Base-by-base conservation (phyloP, 2,888 invertebrate species). In the Mythimna vitellina region DNA sequence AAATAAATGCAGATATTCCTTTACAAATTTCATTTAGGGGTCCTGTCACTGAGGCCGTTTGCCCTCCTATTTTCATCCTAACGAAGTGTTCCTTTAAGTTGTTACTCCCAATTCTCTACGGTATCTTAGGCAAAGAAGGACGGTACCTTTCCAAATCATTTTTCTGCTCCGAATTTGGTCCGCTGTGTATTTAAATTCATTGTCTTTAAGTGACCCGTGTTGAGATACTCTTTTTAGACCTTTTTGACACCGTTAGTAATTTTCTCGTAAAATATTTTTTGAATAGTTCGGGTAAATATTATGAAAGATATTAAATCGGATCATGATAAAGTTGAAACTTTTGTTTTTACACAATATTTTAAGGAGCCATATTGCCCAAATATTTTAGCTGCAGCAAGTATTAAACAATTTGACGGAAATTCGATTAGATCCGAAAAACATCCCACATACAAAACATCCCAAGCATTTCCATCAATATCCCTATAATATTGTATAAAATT, bases 401-500 rank as follows among this genome's bases (percentile, higher is more conserved):
- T 9, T 22, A 75, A 80, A 75, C 25, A 80, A 51, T 61, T 60
- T 60, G 1, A 46, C 35, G 38, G 49, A 61, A 73, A 83, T 62
- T 51, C 22, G 51, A 61, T 80, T 60, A 61, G 0, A 64, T 14
- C 56, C 58, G 61, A 75, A 78, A 69, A 80, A 69, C 54, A 75
- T 51, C 60, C 17, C 54, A 66, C 53, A 76, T 77, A 84, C 83
- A 85, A 87, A 87, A 86, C 83, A 83, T 78, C 78, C 80, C 80
- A 86, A 85, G 80, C 87, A 87, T 89, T 88, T 85, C 80, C 83
- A 84, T 87, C 84, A 87, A 91, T 88, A 87, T 87, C 79, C 76
- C 83, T 85, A 86, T 88, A 88, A 90, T 87, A 89, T 89, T 87
- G 83, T 89, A 89, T 86, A 88, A 92, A 91, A 92, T 92, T 91